Conservation (phyloP, 1,140 invertebrate species). For the Homarus americanus region DNA sequence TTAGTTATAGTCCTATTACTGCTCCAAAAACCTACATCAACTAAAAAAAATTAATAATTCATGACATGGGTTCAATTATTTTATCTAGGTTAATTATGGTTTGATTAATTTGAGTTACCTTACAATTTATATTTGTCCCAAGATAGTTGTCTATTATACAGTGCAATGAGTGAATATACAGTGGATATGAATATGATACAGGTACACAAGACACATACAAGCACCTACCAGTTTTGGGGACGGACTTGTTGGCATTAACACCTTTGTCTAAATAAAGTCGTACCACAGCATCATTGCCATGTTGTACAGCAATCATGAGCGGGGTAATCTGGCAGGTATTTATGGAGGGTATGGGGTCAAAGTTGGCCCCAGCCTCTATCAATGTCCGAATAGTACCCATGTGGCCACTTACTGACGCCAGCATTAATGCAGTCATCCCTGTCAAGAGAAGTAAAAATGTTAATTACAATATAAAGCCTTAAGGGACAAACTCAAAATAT, state of each 20-base stretch:
- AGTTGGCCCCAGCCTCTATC: conserved; percentile 54
- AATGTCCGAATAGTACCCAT: conserved; percentile 57
- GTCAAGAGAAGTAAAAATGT: background rate
- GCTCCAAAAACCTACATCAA: no score
- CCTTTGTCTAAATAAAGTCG: conserved; percentile 65
- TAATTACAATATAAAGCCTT: no score
- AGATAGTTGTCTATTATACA: no score
- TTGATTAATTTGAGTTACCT: no score
- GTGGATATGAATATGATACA: background rate
- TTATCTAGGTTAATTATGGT: no score
- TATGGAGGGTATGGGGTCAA: conserved; percentile 23
- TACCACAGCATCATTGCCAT: conserved; percentile 62
- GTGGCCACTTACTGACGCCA: conserved; percentile 65
- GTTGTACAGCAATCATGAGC: conserved; percentile 63
- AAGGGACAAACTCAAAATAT: no score
- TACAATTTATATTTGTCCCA: no score
- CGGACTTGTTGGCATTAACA: conserved; percentile 54
- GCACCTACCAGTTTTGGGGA: conserved; percentile 46
- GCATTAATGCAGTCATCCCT: conserved; percentile 64
- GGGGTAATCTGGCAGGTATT: conserved; percentile 54
- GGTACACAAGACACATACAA: background rate
- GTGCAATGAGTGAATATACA: no score
- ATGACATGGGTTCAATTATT: no score
- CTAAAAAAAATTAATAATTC: no score
- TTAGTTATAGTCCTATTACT: no score